Conservation (phyloP, 2,797 vertebrate species). For the Parambassis ranga region DNA sequence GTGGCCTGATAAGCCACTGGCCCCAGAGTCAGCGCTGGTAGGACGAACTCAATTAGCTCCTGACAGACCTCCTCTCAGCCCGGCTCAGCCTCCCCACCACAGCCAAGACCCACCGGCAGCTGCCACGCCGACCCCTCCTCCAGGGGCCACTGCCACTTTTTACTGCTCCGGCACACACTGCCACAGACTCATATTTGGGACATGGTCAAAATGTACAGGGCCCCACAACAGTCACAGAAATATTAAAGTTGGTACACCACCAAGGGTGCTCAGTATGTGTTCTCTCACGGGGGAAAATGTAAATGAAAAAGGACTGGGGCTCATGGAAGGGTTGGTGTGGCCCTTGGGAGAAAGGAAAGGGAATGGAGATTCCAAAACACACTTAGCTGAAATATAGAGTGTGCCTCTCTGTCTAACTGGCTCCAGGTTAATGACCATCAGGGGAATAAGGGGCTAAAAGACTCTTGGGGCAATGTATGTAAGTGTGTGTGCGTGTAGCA, state of each 20-base stretch:
- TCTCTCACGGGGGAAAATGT: slow-evolving; percentile 38
- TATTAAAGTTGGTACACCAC: slow-evolving; percentile 21
- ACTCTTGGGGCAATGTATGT: slow-evolving; percentile 40
- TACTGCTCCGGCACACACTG: slow-evolving; percentile 62
- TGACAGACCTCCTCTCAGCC: slow-evolving; percentile 77
- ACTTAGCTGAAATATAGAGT: slow-evolving; percentile 66
- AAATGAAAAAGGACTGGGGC: slow-evolving; percentile 49
- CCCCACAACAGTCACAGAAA: slow-evolving; percentile 28
- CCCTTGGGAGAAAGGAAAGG: slow-evolving; percentile 31
- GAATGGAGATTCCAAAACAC: slow-evolving; percentile 53
- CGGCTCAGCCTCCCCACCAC: slow-evolving; percentile 57
- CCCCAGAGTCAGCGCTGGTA: slow-evolving; percentile 75
- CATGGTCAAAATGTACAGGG: slow-evolving; percentile 34
- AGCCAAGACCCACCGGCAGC: slow-evolving; percentile 70
- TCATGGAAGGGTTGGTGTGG: not conserved
- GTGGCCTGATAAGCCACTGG: slow-evolving; percentile 82
- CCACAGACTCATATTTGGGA: slow-evolving; percentile 48
- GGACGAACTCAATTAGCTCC: slow-evolving; percentile 86
- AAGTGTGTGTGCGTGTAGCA: slow-evolving; percentile 11
- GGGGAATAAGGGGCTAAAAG: slow-evolving; percentile 65
- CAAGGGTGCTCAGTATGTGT: slow-evolving; percentile 25
- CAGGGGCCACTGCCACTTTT: slow-evolving; percentile 72
- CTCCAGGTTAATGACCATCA: slow-evolving; percentile 75
- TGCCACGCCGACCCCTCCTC: slow-evolving; percentile 74
- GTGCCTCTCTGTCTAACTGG: slow-evolving; percentile 56